Evolutionary conservation across 2,797 vertebrate species (phyloP), one percentile per base, ranked within the genome.

Genomic region (Phalloptychus januarius): DNA sequence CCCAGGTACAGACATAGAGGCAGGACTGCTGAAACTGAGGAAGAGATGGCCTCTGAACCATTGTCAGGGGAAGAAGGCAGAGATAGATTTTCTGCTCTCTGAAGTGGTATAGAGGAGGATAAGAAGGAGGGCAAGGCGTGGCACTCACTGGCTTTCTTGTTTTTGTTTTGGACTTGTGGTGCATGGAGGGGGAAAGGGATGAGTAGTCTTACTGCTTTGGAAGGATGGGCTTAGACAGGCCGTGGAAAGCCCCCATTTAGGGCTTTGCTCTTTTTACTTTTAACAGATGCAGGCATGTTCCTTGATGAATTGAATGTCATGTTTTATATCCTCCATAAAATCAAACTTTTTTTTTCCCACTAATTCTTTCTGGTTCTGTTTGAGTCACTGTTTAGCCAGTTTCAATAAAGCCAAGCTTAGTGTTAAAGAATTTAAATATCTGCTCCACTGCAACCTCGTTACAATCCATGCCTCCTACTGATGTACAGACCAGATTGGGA

Each of bases 1-100:
- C 82, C 82, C 18, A 82, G 89, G 87, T 4, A 42, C 58, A 73
- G 82, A 78, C 33, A 83, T 72, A 86, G 85, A 86, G 67, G 70
- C 85, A 79, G 84, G 77, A 85, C 79, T 92, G 90, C 90, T 94
- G 93, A 94, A 88, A 85, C 78, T 76, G 87, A 92, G 81, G 79
- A 90, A 89, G 81, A 86, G 82, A 87, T 69, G 50, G 70, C 69
- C 78, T 76, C 81, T 80, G 85, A 88, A 85, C 86, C 61, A 56
- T 31, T 63, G 70, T 82, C 54, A 50, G 70, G 75, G 40, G 52
- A 77, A 79, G 65, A 48, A 40, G 44, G 71, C 80, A 89, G 85
- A 15, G 82, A 89, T 44, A 45, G 67, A 28, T 87, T 91, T 88
- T 90, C 82, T 87, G 71, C 71, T 77, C 40, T 23, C 69, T 81